These are phyloP conservation scores for Scaptodrosophila latifasciaeformis DNA, from an alignment of 2,888 invertebrate species.

Conservation along the genomic window DNA sequence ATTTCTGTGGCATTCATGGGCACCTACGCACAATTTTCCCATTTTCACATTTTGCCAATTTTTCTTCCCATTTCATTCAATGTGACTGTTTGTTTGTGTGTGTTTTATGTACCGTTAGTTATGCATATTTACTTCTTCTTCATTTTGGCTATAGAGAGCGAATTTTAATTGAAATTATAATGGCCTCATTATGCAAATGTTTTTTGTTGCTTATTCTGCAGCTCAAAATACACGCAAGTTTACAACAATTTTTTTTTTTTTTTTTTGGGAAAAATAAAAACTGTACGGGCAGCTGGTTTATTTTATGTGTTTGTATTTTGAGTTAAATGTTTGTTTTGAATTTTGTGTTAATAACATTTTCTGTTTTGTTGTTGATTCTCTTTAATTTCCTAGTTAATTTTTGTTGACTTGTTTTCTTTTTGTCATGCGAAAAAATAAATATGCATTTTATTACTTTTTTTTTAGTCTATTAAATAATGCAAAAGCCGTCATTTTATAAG, in stretches of 20 bases:
- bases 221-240: constrained; percentile 10
- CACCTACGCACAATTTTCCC: constrained; percentile 17
- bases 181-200: constrained; percentile 63
- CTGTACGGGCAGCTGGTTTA: constrained; percentile 3
- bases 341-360: constrained; percentile 1
- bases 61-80: constrained; percentile 22
- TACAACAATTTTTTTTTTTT: constrained; percentile 15
- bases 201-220: constrained; percentile 38
- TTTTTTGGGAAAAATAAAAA: constrained; percentile 18
- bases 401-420: too few species aligned
- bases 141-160: constrained; percentile 2
- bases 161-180: constrained; percentile 67
- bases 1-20: constrained; percentile 18
- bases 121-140: constrained; percentile 35
- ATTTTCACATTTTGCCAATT: neutral
- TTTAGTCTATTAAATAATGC: too few species aligned
- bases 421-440: constrained; percentile 29
- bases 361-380: constrained; percentile 18
- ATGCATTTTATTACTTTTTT: too few species aligned
- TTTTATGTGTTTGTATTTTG: constrained; percentile 12
- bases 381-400: constrained; percentile 38
- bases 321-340: neutral
- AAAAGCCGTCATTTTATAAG: too few species aligned
- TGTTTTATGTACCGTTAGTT: constrained; percentile 31
- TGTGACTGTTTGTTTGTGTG: neutral